phyloP scores from a whole-genome alignment of 2,113 vertebrate genomes.

The Empidonax alnorum region DNA sequence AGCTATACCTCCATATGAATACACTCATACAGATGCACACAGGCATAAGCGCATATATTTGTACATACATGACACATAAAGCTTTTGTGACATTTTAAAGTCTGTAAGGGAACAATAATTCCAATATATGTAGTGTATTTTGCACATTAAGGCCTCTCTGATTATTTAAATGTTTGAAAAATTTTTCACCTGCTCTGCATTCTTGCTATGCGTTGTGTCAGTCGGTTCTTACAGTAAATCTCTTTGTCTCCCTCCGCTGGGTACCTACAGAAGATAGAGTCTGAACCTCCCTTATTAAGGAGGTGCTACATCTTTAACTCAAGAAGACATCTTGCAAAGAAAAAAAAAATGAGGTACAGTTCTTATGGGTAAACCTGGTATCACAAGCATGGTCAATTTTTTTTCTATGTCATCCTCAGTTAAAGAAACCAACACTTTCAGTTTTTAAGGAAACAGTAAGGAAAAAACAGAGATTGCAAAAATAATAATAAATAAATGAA shows the following conservation, averaged over 20 bases:
- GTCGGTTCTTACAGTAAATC: background rate
- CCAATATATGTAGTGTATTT: background rate
- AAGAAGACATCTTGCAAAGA: background rate
- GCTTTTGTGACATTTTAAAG: background rate
- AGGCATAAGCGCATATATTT: background rate
- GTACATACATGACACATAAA: background rate
- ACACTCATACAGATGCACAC: background rate
- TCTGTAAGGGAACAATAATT: background rate
- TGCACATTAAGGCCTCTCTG: background rate
- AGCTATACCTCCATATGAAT: background rate
- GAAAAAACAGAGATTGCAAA: background rate
- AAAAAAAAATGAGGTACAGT: rapidly evolving
- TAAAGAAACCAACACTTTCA: background rate
- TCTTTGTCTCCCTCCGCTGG: background rate
- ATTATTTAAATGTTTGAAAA: background rate
- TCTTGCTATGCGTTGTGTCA: background rate
- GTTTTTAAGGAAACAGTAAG: background rate
- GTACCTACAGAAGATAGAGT: background rate
- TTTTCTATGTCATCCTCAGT: background rate
- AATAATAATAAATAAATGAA: background rate
- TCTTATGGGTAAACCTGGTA: background rate
- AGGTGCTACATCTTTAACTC: background rate
- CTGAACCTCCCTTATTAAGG: background rate
- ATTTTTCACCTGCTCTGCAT: background rate
- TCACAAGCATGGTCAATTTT: background rate